Evolutionary conservation across 1,140 invertebrate genomes (phyloP).

Genomic region (Drosophila subobscura): DNA sequence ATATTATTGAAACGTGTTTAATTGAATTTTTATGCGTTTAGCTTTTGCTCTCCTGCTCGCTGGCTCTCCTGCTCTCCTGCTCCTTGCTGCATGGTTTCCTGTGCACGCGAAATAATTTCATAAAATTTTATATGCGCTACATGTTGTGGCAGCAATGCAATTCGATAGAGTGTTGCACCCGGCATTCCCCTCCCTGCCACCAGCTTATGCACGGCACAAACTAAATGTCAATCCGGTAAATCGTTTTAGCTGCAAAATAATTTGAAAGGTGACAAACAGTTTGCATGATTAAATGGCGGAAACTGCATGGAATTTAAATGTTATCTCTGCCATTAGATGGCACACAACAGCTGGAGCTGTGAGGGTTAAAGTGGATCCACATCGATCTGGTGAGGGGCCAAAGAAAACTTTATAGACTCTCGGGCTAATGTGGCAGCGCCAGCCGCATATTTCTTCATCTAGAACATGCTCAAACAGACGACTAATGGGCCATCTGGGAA

Average conservation of each 20-base stretch:
- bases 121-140: slow-evolving; percentile 72
- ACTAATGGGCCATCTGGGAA: slow-evolving; percentile 76
- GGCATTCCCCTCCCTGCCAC: no score
- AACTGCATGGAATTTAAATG: slow-evolving; percentile 12
- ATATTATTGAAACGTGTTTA: slow-evolving; percentile 79
- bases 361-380: slow-evolving; percentile 9
- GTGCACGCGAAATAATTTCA: slow-evolving; percentile 65
- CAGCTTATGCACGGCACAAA: no score
- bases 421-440: slow-evolving; percentile 15
- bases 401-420: slow-evolving; percentile 30
- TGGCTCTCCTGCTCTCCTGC: slow-evolving; percentile 12
- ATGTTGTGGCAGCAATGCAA: slow-evolving; percentile 32
- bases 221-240: slow-evolving; percentile 32
- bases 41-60: slow-evolving; percentile 16
- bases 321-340: neutral
- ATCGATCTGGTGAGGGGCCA: slow-evolving; percentile 1
- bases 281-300: slow-evolving; percentile 34
- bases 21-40: slow-evolving; percentile 79
- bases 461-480: slow-evolving; percentile 68
- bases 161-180: slow-evolving; percentile 55
- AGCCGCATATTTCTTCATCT: slow-evolving; percentile 78
- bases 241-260: slow-evolving; percentile 33
- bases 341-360: slow-evolving; percentile 1
- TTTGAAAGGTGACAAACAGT: slow-evolving; percentile 6
- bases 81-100: slow-evolving; percentile 30